Base-by-base conservation (phyloP, 2,888 invertebrate species). In the Anodontia alba region DNA sequence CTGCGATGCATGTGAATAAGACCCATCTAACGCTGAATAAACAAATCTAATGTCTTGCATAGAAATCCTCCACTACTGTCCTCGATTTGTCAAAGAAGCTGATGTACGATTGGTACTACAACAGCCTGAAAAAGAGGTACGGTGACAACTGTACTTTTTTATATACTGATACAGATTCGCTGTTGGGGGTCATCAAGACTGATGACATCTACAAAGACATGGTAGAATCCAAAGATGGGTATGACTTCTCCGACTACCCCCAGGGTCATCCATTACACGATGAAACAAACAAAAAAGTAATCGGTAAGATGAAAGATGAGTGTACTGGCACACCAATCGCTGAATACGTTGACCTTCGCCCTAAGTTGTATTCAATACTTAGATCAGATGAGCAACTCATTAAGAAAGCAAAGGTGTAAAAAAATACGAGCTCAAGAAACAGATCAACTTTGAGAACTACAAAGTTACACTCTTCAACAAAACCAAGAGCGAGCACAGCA, bases 161-260 rank as follows among this genome's bases (percentile, higher is more conserved):
- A n/a, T 83, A 81, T 68, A 86, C 83, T 15, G 83, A 86, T 78
- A 94, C 93, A 8, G 91, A 93, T 76, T 81, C 82, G 49, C 77
- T 92, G 10, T 80, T 88, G 20, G 89, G 88, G 78, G 85, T 89
- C 42, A 90, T 94, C 12, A 76, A 83, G 38, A 38, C 38, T 12
- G 12, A 38, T 8, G 38, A 38, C 12, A 38, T 38, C n/a, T 5
- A 38, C 38, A 84, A 90, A 78, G 92, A 93, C 78, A 84, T 90
- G 68, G 42, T 49, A 38, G 69, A 77, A 29, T 70, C 67, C 43
- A 80, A 77, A 75, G 68, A 80, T 42, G 43, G 66, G n/a, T 80
- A 74, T 75, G 80, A 84, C 73, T 73, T 80, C 51, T 78, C 73
- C 67, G 73, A 76, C 36, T 76, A 80, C 46, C 77, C 76, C 42